These are phyloP conservation scores for Smithornis capensis DNA, from an alignment of 2,113 vertebrate species.

Conservation along the genomic window DNA sequence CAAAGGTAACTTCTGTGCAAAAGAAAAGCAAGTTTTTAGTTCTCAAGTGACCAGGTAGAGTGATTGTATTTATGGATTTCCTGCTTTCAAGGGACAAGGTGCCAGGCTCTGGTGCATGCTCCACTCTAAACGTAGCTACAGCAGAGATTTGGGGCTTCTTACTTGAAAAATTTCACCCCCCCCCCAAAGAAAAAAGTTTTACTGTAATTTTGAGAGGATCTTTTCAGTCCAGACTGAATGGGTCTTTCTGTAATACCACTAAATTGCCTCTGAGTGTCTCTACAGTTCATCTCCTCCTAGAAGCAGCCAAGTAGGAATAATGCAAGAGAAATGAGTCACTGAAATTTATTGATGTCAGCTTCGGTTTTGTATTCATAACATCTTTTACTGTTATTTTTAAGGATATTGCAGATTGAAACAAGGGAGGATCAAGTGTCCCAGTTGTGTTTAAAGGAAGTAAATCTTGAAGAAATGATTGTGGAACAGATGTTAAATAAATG, in stretches of 20 bases:
- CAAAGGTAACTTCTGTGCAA: neutral
- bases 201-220: neutral
- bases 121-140: neutral
- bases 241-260: constrained; percentile 45
- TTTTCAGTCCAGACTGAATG: neutral
- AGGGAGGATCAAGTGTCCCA: constrained; percentile 67
- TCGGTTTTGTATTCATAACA: constrained; percentile 62
- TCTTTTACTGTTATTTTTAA: constrained; percentile 72
- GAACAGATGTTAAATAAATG: constrained; percentile 71
- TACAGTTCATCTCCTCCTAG: constrained; percentile 41
- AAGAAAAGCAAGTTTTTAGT: neutral
- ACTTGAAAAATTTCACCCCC: neutral
- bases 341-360: constrained; percentile 72
- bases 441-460: constrained; percentile 69
- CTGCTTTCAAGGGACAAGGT: neutral
- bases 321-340: constrained; percentile 63
- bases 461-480: constrained; percentile 70
- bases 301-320: constrained; percentile 54
- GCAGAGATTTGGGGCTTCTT: neutral
- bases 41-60: neutral
- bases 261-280: constrained; percentile 69
- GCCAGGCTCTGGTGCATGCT: neutral
- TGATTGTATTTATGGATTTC: neutral
- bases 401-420: constrained; percentile 70
- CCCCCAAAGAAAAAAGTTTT: neutral